Evolutionary conservation across 2,888 invertebrate genomes (phyloP).

Genomic region (Ariolimax columbianus): DNA sequence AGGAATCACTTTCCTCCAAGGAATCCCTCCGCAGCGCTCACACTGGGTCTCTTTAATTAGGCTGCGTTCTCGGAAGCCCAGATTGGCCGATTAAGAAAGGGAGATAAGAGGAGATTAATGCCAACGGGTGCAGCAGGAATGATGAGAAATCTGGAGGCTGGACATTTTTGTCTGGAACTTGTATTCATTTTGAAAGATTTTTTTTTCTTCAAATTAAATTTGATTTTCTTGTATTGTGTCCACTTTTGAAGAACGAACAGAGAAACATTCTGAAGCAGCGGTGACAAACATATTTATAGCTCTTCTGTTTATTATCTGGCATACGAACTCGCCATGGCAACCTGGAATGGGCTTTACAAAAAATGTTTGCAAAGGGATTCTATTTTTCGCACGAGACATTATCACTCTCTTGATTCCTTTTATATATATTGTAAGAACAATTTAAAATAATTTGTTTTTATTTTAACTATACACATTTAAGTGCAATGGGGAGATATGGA

Average conservation of each 20-base stretch:
- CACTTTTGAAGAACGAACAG: not conserved
- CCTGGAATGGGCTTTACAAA: too few species aligned
- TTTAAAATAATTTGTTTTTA: too few species aligned
- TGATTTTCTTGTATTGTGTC: not conserved
- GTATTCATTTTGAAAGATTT: not conserved
- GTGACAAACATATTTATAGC: not conserved
- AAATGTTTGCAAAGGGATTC: too few species aligned
- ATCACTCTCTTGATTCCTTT: too few species aligned
- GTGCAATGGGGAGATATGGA: too few species aligned
- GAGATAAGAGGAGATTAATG: constrained; percentile 31
- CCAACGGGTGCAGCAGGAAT: constrained; percentile 21
- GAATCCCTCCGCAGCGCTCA: constrained; percentile 1
- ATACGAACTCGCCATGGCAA: too few species aligned
- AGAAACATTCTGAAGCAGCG: not conserved
- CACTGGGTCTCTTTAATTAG: constrained; percentile 25
- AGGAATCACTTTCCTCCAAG: constrained; percentile 5
- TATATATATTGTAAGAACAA: too few species aligned
- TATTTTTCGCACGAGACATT: too few species aligned
- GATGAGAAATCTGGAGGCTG: constrained; percentile 19
- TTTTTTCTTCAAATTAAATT: not conserved
- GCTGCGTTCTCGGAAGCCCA: not conserved
- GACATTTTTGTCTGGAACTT: not conserved
- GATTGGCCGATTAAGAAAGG: constrained; percentile 6
- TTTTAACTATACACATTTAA: too few species aligned
- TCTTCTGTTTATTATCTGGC: not conserved